A percentile compares a stretch with the other conserved stretches of the same genome.
Conservation (phyloP, 2,888 invertebrate genomes). For the Drosophila niveifrons region DNA sequence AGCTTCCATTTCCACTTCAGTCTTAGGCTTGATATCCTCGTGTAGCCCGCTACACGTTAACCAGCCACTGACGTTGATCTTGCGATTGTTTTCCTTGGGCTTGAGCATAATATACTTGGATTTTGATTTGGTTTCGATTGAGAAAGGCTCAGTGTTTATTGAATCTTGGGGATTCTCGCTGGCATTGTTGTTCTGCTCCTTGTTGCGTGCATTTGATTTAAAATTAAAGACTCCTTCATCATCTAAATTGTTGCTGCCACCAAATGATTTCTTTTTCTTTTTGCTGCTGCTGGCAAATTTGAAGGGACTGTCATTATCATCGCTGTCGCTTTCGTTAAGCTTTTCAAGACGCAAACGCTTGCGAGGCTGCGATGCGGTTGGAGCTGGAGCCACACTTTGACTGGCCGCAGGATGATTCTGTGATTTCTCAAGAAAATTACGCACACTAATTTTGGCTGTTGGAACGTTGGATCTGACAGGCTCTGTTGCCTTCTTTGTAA, state of each 20-base stretch:
- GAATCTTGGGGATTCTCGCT: slow-evolving; percentile 47
- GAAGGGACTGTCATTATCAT: slow-evolving; percentile 80
- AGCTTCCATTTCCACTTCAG: slow-evolving; percentile 9
- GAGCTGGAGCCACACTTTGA: neutral
- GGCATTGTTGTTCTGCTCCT: slow-evolving; percentile 1
- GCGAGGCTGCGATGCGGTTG: slow-evolving; percentile 26
- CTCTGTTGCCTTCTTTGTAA: slow-evolving; percentile 25
- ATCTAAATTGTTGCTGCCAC: slow-evolving; percentile 24
- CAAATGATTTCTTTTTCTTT: slow-evolving; percentile 28
- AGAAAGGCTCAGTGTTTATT: slow-evolving; percentile 61
- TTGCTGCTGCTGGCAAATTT: slow-evolving; percentile 69
- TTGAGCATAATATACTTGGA: slow-evolving; percentile 59
- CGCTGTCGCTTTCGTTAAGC: slow-evolving; percentile 78
- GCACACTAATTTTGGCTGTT: slow-evolving; percentile 35
- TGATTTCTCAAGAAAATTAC: slow-evolving; percentile 74
- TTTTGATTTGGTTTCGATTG: slow-evolving; percentile 27
- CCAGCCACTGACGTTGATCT: slow-evolving; percentile 77
- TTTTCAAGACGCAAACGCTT: slow-evolving; percentile 75
- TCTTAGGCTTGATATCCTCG: slow-evolving; percentile 59
- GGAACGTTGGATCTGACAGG: neutral
- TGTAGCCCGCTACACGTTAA: slow-evolving; percentile 74
- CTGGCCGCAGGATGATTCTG: slow-evolving; percentile 36
- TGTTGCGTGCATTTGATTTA: slow-evolving; percentile 18
- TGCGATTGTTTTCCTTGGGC: slow-evolving; percentile 63
- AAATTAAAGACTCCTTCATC: slow-evolving; percentile 69